Percentiles rank a stretch among this genome's conserved stretches.
Conservation (phyloP, 2,888 invertebrate genomes). For the Dorcus hopei region DNA sequence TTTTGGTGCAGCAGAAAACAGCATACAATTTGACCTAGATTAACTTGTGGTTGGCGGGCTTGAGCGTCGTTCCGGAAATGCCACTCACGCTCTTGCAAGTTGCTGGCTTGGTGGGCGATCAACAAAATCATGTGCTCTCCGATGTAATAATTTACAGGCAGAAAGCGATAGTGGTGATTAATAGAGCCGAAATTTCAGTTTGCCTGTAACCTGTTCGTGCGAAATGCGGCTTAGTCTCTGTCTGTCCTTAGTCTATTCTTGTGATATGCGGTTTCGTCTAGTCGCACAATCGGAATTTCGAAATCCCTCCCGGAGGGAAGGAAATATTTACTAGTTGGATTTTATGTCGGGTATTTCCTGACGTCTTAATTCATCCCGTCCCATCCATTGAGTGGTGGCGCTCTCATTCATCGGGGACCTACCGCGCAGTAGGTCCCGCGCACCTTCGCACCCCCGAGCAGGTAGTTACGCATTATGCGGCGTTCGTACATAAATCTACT, state of each 20-base stretch:
- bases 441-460: constrained; percentile 34
- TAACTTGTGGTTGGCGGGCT: constrained; percentile 15
- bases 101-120: constrained; percentile 6
- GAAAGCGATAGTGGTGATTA: too few species aligned
- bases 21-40: constrained; percentile 16
- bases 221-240: too few species aligned
- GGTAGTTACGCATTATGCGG: constrained; percentile 36
- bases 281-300: constrained; percentile 4
- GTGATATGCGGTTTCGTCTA: too few species aligned
- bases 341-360: constrained; percentile 42
- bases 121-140: too few species aligned
- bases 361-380: constrained; percentile 41
- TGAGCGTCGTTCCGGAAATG: constrained; percentile 27
- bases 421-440: constrained; percentile 54
- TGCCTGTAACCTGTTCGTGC: too few species aligned
- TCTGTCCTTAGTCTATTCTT: too few species aligned
- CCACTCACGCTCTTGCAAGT: constrained; percentile 24
- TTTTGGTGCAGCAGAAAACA: too few species aligned
- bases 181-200: too few species aligned
- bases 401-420: constrained; percentile 44
- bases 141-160: too few species aligned
- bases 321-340: constrained; percentile 43
- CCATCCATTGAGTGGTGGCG: constrained; percentile 39
- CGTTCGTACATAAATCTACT: constrained; percentile 46
- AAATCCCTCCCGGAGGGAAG: constrained; percentile 22